Conservation (phyloP, 1,140 invertebrate species). For the Platyscapa corneri region DNA sequence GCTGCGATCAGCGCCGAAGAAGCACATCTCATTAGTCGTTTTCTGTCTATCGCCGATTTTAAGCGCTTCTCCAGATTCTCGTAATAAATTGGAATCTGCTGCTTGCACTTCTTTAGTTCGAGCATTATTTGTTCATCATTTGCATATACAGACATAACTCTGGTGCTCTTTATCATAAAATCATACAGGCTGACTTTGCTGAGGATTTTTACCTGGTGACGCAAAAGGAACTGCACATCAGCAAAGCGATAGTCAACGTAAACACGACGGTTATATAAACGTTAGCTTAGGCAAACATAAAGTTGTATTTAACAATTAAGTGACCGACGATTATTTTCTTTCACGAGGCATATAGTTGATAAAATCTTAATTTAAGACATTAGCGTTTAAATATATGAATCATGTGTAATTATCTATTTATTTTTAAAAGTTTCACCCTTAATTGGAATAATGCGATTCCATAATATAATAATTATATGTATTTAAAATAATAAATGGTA, state of each 20-base stretch:
- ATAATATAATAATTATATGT: too few relatives aligned
- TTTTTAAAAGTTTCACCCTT: too few relatives aligned
- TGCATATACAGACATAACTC: not conserved
- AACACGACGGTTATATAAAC: not conserved
- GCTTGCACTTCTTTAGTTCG: not conserved
- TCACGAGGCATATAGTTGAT: not conserved
- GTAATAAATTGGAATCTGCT: not conserved
- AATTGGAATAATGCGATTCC: too few relatives aligned
- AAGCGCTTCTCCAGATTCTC: not conserved
- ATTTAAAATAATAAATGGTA: too few relatives aligned
- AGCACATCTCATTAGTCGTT: not conserved
- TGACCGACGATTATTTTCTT: not conserved
- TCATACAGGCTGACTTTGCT: not conserved
- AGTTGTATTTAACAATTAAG: not conserved
- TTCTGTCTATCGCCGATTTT: not conserved
- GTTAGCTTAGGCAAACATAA: not conserved
- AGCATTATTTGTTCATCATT: not conserved
- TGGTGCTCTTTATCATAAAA: conserved; percentile 1
- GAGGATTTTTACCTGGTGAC: not conserved
- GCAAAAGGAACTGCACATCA: not conserved
- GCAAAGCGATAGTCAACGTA: not conserved
- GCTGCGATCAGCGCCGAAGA: not conserved
- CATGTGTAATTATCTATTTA: not conserved
- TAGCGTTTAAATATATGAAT: not conserved
- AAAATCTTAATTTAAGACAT: not conserved